Evolutionary conservation across 2,888 invertebrate genomes (phyloP), one percentile per base, ranked within the genome.

Genomic region (Anthophora plumipes): DNA sequence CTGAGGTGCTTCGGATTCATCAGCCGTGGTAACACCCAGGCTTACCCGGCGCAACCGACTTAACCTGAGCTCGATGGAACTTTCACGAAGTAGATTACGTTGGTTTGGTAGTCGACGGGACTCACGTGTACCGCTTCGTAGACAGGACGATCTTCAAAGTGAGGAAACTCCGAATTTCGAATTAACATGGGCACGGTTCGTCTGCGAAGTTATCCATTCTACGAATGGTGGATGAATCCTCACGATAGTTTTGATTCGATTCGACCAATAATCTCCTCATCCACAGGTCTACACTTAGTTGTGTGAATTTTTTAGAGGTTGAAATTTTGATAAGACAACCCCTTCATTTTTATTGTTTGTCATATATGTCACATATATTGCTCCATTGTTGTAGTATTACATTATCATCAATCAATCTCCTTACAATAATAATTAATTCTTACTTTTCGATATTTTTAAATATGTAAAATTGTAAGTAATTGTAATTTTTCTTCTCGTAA

Each of bases 51-150:
- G 70, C 74, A 74, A 72, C 68, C 80, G 85, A 86, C 80, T 86
- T 85, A 86, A 87, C 80, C 64, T 60, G 66, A 81, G 74, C 83
- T 80, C 77, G 70, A 77, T 71, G 68, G 75, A 81, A 87, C 87
- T 87, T 87, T 60, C 75, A 63, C 59, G 71, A 85, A 85, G 85
- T 83, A 80, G 87, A 86, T 86, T 85, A 86, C 71, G 75, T 57
- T 61, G 50, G 48, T 37, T n/a, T 43, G 59, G 60, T 66, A 70
- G 50, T 55, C 66, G 41, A 12, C 64, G 39, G 52, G 46, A 31
- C 67, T 48, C 76, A 41, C 68, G 57, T 64, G 57, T 64, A 76
- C 46, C 54, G 17, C 25, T 20, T 22, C 54, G 60, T 54, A 76
- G 79, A 64, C 68, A 64, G 66, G 73, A 82, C 72, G 63, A 69